These are phyloP conservation scores for Cassiopea andromeda DNA, from an alignment of 30 jellyfish, hydroid and myxozoan species.

Conservation along the genomic window DNA sequence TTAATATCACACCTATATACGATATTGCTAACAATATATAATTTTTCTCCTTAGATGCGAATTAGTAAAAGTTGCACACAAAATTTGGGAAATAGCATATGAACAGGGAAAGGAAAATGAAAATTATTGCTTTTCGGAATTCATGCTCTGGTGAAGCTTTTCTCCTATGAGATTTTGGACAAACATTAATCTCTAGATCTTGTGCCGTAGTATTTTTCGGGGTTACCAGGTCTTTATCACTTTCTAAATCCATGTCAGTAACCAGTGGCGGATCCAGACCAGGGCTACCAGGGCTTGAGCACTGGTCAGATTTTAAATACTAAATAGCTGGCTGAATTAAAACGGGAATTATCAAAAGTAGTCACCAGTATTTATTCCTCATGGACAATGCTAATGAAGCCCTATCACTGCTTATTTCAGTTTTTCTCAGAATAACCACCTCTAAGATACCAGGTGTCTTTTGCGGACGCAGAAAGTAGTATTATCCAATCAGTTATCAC, in stretches of 20 bases:
- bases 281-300: too few species aligned
- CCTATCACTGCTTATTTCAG: too few species aligned
- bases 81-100: background rate
- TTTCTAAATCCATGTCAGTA: background rate
- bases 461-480: too few species aligned
- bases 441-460: too few species aligned
- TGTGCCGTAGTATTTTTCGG: background rate
- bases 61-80: background rate
- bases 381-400: too few species aligned
- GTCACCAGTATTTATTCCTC: too few species aligned
- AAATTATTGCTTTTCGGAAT: background rate
- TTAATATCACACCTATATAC: background rate
- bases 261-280: background rate
- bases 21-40: background rate
- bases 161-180: background rate
- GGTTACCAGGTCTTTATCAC: background rate
- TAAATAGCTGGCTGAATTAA: too few species aligned
- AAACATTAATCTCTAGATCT: background rate
- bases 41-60: background rate
- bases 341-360: too few species aligned
- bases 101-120: background rate
- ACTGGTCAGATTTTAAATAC: too few species aligned
- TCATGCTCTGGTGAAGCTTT: background rate
- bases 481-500: too few species aligned
- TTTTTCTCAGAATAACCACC: too few species aligned